Conservation (phyloP, 2,888 invertebrate genomes). For the Lasioglossum oenotherae region DNA sequence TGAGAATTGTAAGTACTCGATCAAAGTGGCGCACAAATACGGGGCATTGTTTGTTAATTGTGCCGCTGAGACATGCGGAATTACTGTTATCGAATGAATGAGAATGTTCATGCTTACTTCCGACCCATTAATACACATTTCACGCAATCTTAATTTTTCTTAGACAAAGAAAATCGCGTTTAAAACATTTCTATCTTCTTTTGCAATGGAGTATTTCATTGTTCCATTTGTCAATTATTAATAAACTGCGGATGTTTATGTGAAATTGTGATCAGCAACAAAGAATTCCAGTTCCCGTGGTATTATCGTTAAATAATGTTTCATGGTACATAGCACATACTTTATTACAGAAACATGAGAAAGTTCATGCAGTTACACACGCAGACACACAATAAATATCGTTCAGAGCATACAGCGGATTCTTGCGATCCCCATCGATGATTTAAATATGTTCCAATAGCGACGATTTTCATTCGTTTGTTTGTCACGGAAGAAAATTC, state of each 20-base stretch:
- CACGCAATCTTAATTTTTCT: neutral
- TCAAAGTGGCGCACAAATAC: neutral
- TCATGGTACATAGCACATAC: too few species aligned
- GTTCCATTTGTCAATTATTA: neutral
- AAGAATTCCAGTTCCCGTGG: neutral
- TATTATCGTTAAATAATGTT: too few species aligned
- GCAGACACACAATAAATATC: too few species aligned
- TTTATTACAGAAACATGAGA: neutral
- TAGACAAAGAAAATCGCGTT: neutral
- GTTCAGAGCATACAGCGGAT: neutral
- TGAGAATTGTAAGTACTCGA: constrained; percentile 7
- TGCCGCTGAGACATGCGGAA: neutral
- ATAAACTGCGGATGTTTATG: neutral
- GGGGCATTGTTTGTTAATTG: constrained; percentile 2
- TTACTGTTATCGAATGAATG: neutral
- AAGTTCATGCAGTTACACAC: neutral
- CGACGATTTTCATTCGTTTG: neutral
- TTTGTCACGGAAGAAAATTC: neutral
- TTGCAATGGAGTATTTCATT: neutral
- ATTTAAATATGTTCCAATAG: neutral
- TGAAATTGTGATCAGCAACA: neutral
- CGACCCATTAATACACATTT: neutral
- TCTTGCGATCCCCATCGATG: neutral
- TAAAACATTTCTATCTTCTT: neutral
- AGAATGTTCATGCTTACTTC: neutral